Evolutionary conservation across 2,888 invertebrate genomes (phyloP).

Genomic region (Oeneis ivallda): DNA sequence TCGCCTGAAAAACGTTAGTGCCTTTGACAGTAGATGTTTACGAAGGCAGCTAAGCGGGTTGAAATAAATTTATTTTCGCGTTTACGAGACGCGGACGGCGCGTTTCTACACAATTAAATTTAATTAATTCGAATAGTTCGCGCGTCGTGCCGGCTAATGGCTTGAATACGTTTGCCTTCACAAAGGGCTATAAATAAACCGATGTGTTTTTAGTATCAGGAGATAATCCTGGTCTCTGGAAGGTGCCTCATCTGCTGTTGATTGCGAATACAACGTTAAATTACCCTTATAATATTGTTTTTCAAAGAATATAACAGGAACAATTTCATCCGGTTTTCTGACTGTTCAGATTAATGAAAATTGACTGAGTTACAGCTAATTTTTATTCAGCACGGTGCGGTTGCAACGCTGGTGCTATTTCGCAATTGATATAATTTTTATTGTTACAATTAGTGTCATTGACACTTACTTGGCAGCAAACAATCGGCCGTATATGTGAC

Average conservation of each 20-base stretch:
- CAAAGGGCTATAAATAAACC: conserved; percentile 65
- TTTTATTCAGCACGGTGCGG: too few species aligned
- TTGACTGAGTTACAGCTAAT: too few species aligned
- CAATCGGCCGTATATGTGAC: too few species aligned
- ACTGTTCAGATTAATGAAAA: too few species aligned
- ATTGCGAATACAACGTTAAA: neutral
- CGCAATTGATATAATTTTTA: too few species aligned
- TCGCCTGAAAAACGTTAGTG: conserved; percentile 15
- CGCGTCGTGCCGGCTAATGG: conserved; percentile 72
- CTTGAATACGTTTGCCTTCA: conserved; percentile 64
- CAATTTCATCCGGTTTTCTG: too few species aligned
- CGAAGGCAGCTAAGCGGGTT: conserved; percentile 46
- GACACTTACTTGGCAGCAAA: too few species aligned
- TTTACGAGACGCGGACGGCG: conserved; percentile 54
- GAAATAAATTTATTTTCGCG: conserved; percentile 53
- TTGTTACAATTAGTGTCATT: too few species aligned
- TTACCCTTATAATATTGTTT: neutral
- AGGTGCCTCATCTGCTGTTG: neutral
- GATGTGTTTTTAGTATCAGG: conserved; percentile 37
- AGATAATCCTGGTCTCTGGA: conserved; percentile 26
- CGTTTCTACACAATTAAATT: conserved; percentile 77
- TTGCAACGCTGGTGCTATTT: too few species aligned
- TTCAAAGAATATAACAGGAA: too few species aligned
- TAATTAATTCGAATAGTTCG: conserved; percentile 79
- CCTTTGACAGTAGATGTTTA: conserved; percentile 38